Base-by-base conservation (phyloP, 2,888 invertebrate species). In the Cephus pygmeus region DNA sequence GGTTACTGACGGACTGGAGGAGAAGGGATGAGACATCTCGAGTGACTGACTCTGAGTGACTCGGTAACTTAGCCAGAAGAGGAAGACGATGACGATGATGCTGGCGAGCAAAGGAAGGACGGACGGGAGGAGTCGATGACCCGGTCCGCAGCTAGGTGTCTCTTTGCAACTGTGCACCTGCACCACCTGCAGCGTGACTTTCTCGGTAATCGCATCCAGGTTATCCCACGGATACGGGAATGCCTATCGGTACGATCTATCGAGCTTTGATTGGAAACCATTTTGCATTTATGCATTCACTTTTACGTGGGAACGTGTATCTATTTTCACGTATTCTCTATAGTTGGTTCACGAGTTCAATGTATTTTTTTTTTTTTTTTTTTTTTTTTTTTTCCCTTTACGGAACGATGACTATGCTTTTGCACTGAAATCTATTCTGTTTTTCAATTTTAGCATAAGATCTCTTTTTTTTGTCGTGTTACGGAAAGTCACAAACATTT, bases 151-250 rank as follows among this genome's bases (percentile, higher is more conserved):
- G 56, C 23, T 56, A 56, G 56, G 56, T 23, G 71, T 71, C 71
- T 31, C 71, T 71, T 30, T 71, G 71, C 71, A 71, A 71, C 71
- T 36, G 36, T 34, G 83, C 85, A 85, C 84, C 86, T 86, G 88
- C 82, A 80, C 83, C 85, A 83, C 80, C 81, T 79, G 83, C 78
- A 75, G 40, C 71, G 40, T 56, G 71, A 34, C 69, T 79, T 40
- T 69, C 69, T 69, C 35, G 69, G 34, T 35, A 34, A 23, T 34
- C 76, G 75, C 69, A 11, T 69, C 34, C 73, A 69, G 34, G 31
- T 36, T n/a, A 31, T 76, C 73, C 69, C 75, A 15, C 23, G 56
- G 76, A 56, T 31, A 31, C 23, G 56, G 23, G 40, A 34, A 35
- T 23, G 33, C 71, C 12, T 9, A 12, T 71, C 12, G 71, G 23